These are phyloP conservation scores for Fistularia tabacaria DNA, from an alignment of 2,797 vertebrate genomes.

Conservation along the genomic window DNA sequence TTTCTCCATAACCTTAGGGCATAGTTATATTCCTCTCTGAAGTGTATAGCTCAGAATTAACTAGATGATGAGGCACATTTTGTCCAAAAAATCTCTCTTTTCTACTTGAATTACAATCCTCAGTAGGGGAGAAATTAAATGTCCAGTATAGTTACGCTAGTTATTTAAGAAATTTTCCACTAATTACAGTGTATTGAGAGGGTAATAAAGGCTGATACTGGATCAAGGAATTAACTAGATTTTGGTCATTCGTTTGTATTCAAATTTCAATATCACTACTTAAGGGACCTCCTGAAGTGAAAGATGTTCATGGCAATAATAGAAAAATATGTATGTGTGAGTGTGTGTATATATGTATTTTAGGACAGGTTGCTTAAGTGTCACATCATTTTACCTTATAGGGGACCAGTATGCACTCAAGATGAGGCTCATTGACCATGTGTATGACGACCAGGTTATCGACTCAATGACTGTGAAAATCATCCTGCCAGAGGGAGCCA, in stretches of 20 bases:
- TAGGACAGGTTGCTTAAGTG: no score
- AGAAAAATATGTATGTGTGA: no score
- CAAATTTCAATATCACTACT: no score
- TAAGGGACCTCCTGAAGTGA: no score
- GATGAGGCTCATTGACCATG: constrained; percentile 95
- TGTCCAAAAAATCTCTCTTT: neutral
- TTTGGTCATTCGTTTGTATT: no score
- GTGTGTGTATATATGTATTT: no score
- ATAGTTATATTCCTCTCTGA: neutral
- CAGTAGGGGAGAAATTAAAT: neutral
- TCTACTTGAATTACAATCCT: neutral
- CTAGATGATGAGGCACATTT: neutral
- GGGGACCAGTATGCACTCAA: constrained; percentile 97
- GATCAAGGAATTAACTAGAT: no score
- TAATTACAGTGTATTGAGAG: neutral
- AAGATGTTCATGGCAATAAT: no score
- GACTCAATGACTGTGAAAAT: constrained; percentile 92
- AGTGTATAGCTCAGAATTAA: neutral
- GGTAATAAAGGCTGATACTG: no score
- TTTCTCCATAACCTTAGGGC: neutral
- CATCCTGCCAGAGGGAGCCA: constrained; percentile 94
- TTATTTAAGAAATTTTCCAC: neutral
- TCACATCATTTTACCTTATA: constrained; percentile 44
- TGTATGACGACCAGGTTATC: constrained; percentile 97
- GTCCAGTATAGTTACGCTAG: neutral